Evolutionary conservation across 2,888 invertebrate genomes (phyloP).

Genomic region (Drosophila macrospina): DNA sequence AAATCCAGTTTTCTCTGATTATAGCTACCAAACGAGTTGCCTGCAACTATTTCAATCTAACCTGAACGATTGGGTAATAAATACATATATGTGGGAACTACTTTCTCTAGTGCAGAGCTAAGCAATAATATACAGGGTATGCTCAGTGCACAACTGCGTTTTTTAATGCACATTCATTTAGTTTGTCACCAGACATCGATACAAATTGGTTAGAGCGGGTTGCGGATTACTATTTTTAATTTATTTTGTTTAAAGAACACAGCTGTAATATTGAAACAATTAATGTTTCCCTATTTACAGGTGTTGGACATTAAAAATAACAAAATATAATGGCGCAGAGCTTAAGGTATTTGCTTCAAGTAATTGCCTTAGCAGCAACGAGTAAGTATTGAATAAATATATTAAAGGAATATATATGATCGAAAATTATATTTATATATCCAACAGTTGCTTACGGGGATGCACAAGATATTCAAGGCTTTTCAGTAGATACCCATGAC

Average conservation of each 20-base stretch:
- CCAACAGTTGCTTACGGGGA: conserved; percentile 32
- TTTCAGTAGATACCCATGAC: conserved; percentile 87
- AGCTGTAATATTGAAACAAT: conserved; percentile 12
- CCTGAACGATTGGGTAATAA: not conserved
- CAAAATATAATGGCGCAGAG: conserved; percentile 18
- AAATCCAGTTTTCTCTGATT: not conserved
- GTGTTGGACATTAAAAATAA: not conserved
- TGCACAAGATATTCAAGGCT: conserved; percentile 39
- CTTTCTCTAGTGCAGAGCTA: not conserved
- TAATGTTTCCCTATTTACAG: conserved; percentile 25
- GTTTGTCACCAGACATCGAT: conserved; percentile 3
- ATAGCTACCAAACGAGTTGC: not conserved
- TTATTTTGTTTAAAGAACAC: conserved; percentile 1
- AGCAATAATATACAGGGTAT: not conserved
- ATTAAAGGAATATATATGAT: not conserved
- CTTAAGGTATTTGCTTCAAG: conserved; percentile 7
- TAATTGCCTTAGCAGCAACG: conserved; percentile 12
- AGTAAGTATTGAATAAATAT: conserved; percentile 24
- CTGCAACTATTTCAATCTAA: not conserved
- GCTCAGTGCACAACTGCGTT: not conserved
- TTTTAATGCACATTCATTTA: not conserved
- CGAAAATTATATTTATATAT: not conserved
- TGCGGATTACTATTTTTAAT: not conserved
- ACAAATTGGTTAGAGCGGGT: not conserved
- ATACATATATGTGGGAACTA: too few relatives aligned